phyloP scores from a whole-genome alignment of 2,113 vertebrate genomes.

The Gavia stellata region DNA sequence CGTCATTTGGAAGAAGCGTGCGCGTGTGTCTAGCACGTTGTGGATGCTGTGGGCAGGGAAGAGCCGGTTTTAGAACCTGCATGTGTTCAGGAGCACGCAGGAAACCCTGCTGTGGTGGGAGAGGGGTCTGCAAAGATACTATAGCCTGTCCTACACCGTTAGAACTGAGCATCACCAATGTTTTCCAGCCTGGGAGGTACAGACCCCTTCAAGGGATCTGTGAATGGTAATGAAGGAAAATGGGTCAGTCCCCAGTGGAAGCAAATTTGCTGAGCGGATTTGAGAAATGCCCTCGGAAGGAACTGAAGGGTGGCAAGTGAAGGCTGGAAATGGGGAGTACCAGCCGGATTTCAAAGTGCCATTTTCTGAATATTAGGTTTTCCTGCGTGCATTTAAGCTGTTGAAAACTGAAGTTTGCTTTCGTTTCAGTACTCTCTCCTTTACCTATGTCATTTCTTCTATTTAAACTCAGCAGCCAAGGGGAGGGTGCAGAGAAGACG shows the following conservation, averaged over 20 bases:
- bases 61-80: neutral
- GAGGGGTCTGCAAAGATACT: neutral
- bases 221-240: neutral
- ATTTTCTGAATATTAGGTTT: neutral
- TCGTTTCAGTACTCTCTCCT: neutral
- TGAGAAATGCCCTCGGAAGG: neutral
- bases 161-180: neutral
- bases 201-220: too few species aligned
- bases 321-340: neutral
- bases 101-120: neutral
- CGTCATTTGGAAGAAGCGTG: neutral
- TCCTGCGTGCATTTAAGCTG: neutral
- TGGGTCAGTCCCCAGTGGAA: fast-evolving
- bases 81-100: neutral
- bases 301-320: neutral
- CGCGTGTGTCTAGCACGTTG: neutral
- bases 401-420: neutral
- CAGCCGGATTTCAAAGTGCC: neutral
- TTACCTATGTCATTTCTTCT: neutral
- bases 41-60: neutral
- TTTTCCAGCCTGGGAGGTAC: neutral
- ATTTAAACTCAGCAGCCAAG: neutral
- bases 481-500: neutral
- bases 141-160: fast-evolving
- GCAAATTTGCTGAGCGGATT: neutral